Percentiles rank a stretch among this genome's conserved stretches.
phyloP scores from a whole-genome alignment of 2,888 invertebrate genomes.

The Pseudococcus longispinus region DNA sequence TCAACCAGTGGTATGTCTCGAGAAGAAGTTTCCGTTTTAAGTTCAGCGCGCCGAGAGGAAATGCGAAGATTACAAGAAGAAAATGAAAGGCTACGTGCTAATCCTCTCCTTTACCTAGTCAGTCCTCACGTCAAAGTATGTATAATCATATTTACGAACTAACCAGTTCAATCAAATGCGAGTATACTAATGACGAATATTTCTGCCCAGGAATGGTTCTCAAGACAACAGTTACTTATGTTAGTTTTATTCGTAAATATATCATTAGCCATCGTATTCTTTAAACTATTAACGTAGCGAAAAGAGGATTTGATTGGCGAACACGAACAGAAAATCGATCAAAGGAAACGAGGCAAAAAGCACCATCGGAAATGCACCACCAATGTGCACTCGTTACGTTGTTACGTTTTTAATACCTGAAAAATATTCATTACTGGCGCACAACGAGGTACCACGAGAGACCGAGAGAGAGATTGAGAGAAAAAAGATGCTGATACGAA shows the following conservation, averaged over 20 bases:
- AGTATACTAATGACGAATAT: not conserved
- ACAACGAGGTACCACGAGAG: not conserved
- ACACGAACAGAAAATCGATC: not conserved
- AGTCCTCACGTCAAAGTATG: constrained; percentile 95
- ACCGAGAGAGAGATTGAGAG: not conserved
- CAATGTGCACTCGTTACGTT: not conserved
- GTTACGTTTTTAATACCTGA: not conserved
- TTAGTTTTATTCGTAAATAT: constrained; percentile 93
- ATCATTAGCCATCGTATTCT: constrained; percentile 92
- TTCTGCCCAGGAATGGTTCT: constrained; percentile 87
- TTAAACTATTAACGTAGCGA: constrained; percentile 83
- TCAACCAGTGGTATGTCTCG: constrained; percentile 82
- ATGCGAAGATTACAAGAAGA: constrained; percentile 89
- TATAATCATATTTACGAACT: not conserved
- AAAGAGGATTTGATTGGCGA: not conserved
- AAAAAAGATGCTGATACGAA: not conserved
- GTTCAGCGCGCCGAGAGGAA: constrained; percentile 93
- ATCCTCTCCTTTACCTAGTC: constrained; percentile 93
- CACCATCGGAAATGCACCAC: not conserved
- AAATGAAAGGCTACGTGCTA: constrained; percentile 88
- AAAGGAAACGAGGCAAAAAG: not conserved
- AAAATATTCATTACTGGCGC: not conserved
- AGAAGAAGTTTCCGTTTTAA: constrained; percentile 93
- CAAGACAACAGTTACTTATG: constrained; percentile 92
- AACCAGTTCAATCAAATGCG: not conserved